Evolutionary conservation across 2,113 vertebrate genomes (phyloP), one percentile per base, ranked within the genome.

Genomic region (Sinocyclocheilus maitianheensis): DNA sequence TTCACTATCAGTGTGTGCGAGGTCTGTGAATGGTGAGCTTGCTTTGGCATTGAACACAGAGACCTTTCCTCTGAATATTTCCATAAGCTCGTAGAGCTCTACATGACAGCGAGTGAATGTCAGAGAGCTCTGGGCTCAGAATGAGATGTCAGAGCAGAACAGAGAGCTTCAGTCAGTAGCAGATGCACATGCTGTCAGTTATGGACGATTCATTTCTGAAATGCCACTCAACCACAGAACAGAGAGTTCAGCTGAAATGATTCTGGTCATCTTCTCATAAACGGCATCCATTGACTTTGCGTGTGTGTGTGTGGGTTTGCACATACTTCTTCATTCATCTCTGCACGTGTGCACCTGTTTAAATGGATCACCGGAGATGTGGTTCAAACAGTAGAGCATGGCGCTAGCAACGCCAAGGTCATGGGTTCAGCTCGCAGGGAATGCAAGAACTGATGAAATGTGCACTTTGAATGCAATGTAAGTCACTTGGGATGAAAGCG

Each of bases 61-160:
- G 48, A 77, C 51, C 46, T 53, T 77, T 77, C 48, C 48, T 55
- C 75, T 34, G 75, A 18, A 30, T 53, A 77, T 53, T 53, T 53
- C 75, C 75, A 77, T 51, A 30, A 77, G n/a, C 48, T 77, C 46
- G 10, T 20, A 3, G 2, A 55, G 75, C 24, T 77, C 53, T 55
- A 77, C 75, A 55, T 24, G 22, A 18, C 75, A 77, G 53, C 46
- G 24, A 77, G 24, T 53, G 53, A 77, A 77, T 34, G 48, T 6
- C 46, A 77, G 75, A 53, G 75, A 9, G 75, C 18, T 40, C 69
- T 40, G 69, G 34, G 34, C 69, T 72, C 34, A 11, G 69, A 72
- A 10, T 40, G 69, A 72, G 67, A 71, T 37, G 43, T 51, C 22
- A 51, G 48, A 51, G 5, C 43, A 51, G 40, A 48, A 76, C 22